phyloP scores from a whole-genome alignment of 2,797 vertebrate species.

The Antrozous pallidus region DNA sequence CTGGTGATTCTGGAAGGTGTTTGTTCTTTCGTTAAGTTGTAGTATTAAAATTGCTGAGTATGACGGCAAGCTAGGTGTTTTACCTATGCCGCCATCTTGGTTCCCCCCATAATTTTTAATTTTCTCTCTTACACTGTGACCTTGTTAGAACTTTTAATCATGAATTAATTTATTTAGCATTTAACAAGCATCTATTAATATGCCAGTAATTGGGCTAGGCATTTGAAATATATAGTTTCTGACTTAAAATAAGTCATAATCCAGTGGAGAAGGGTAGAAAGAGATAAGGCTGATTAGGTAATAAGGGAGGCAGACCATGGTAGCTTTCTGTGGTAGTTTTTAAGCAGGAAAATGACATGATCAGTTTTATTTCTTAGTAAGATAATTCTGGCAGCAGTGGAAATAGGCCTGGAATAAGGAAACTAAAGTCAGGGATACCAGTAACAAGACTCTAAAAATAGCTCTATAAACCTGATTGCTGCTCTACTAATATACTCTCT shows the following conservation, averaged over 20 bases:
- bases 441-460: neutral
- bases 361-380: constrained; percentile 39
- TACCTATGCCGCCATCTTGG: too few species aligned
- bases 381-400: neutral
- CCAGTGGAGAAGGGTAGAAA: neutral
- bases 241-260: constrained; percentile 35
- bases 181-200: constrained; percentile 34
- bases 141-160: constrained; percentile 35
- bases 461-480: neutral
- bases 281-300: neutral
- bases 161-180: constrained; percentile 35
- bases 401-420: neutral
- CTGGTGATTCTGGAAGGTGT: too few species aligned
- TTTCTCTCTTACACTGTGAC: constrained; percentile 4
- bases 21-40: too few species aligned
- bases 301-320: neutral
- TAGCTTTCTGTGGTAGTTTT: neutral
- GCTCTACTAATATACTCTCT: neutral
- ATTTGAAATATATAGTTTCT: constrained; percentile 18
- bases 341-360: constrained; percentile 17
- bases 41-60: too few species aligned
- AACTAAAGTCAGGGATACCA: constrained; percentile 4
- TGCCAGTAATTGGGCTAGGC: neutral
- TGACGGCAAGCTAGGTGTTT: too few species aligned
- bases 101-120: constrained; percentile 40